Evolutionary conservation across 1,140 invertebrate genomes (phyloP).

Genomic region (Octopus sinensis): DNA sequence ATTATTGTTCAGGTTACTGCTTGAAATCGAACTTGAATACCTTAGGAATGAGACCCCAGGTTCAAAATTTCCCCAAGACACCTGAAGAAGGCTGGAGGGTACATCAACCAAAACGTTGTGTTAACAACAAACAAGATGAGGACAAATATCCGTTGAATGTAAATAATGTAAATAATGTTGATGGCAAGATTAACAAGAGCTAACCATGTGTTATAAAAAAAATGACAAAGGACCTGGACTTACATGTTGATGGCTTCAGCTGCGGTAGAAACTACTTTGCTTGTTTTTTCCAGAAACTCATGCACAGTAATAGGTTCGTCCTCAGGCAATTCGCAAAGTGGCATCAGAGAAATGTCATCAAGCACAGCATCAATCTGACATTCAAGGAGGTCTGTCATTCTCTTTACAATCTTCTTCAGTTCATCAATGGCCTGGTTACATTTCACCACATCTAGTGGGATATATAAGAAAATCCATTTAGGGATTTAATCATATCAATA

Average conservation of each 20-base stretch:
- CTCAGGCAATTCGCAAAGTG: conserved; percentile 72
- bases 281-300: conserved; percentile 76
- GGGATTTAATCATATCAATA: no score
- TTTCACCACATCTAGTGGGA: conserved; percentile 42
- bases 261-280: conserved; percentile 42
- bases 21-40: no score
- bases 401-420: conserved; percentile 52
- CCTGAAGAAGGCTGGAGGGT: no score
- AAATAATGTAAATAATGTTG: no score
- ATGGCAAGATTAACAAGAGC: no score
- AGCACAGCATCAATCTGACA: conserved; percentile 86
- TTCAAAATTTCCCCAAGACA: no score
- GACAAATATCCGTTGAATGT: no score
- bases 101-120: no score
- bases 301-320: conserved; percentile 82
- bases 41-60: no score
- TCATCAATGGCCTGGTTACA: conserved; percentile 46
- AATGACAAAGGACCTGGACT: conserved; percentile 10
- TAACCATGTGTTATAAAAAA: neutral
- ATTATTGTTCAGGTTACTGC: no score
- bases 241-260: conserved; percentile 45
- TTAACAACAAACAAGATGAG: no score
- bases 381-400: conserved; percentile 81
- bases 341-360: conserved; percentile 78
- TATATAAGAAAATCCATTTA: no score